Evolutionary conservation across 2,888 invertebrate genomes (phyloP).

Genomic region (Ormyrus thymus): DNA sequence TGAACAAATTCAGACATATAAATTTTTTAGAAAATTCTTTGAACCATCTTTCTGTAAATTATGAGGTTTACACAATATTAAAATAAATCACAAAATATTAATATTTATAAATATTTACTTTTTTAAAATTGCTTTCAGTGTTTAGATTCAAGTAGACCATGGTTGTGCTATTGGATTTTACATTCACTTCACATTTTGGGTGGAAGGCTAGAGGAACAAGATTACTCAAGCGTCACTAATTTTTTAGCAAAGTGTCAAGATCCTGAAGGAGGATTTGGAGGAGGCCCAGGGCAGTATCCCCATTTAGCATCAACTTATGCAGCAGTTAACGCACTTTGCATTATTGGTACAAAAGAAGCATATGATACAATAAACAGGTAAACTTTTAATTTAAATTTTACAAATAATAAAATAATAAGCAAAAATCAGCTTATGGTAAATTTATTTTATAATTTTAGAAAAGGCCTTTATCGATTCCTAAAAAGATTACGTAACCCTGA

Average conservation of each 20-base stretch:
- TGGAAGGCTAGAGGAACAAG: slow-evolving; percentile 78
- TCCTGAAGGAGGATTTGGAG: slow-evolving; percentile 91
- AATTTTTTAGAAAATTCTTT: slow-evolving; percentile 83
- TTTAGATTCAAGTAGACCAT: slow-evolving; percentile 95
- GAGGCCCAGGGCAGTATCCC: slow-evolving; percentile 93
- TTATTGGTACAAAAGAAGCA: slow-evolving; percentile 91
- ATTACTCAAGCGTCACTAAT: slow-evolving; percentile 77
- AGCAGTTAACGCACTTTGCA: slow-evolving; percentile 93
- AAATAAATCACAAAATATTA: background rate
- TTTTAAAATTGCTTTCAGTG: slow-evolving; percentile 74
- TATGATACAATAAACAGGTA: slow-evolving; percentile 90
- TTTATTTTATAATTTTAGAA: slow-evolving; percentile 71
- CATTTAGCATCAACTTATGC: slow-evolving; percentile 99
- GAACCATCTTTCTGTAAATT: slow-evolving; percentile 81
- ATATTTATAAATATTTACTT: background rate
- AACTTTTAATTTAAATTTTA: slow-evolving; percentile 40
- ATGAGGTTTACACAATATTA: slow-evolving; percentile 76
- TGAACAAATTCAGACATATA: slow-evolving; percentile 81
- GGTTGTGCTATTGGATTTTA: slow-evolving; percentile 98
- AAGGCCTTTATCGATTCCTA: slow-evolving; percentile 85
- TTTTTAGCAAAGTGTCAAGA: slow-evolving; percentile 85
- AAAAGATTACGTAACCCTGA: slow-evolving; percentile 85
- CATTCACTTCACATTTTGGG: slow-evolving; percentile 90
- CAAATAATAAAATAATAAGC: background rate
- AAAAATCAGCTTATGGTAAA: no score